Percentiles rank a stretch among this genome's conserved stretches.
Conservation (phyloP, 2,888 invertebrate species). For the Drosophila parthenogenetica region DNA sequence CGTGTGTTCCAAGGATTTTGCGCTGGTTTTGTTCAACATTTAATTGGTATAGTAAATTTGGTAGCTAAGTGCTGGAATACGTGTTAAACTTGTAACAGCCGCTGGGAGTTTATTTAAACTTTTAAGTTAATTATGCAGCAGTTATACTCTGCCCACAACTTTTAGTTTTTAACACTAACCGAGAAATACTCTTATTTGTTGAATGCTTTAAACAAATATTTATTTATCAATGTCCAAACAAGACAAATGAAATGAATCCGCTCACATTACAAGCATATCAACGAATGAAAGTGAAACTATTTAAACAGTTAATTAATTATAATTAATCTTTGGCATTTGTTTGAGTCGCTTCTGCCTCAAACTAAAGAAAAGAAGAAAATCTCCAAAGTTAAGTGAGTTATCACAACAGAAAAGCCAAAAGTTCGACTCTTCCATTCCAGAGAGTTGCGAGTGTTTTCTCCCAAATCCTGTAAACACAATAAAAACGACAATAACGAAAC, state of each 20-base stretch:
- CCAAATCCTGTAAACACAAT: constrained; percentile 36
- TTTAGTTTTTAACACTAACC: too few relatives aligned
- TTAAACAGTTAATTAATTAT: constrained; percentile 23
- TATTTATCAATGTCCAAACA: neutral
- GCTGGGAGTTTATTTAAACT: neutral
- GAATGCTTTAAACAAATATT: too few relatives aligned
- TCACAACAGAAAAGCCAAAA: constrained; percentile 7
- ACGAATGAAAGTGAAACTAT: constrained; percentile 31
- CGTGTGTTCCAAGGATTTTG: constrained; percentile 14
- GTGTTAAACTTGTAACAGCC: neutral
- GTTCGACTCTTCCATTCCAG: constrained; percentile 23
- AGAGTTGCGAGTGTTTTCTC: constrained; percentile 15
- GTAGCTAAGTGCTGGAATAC: neutral
- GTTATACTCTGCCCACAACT: too few relatives aligned
- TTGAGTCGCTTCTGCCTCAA: neutral
- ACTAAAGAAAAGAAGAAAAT: neutral
- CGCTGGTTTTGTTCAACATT: constrained; percentile 7
- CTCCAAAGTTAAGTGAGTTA: constrained; percentile 21
- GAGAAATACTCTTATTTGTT: too few relatives aligned
- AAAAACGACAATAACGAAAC: constrained; percentile 14
- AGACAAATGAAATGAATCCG: neutral
- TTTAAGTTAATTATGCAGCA: too few relatives aligned
- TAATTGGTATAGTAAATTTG: constrained; percentile 12
- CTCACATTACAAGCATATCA: constrained; percentile 18
- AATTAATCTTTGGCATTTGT: constrained; percentile 16